A percentile compares a stretch with the other conserved stretches of the same genome.
Conservation (phyloP, 2,888 invertebrate genomes). For the Selenia dentaria region DNA sequence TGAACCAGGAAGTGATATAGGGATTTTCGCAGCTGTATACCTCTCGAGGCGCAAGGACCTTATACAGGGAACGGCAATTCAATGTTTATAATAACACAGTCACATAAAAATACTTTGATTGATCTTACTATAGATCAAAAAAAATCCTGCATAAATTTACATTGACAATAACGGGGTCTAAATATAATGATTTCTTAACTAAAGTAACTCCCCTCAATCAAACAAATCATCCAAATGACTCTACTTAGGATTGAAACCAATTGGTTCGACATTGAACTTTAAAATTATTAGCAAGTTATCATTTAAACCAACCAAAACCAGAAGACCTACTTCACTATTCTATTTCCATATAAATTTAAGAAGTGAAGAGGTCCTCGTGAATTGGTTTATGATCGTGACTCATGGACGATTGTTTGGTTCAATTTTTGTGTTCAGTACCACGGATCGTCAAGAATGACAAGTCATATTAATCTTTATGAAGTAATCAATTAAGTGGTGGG, state of each 20-base stretch:
- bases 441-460: constrained; percentile 71
- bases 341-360: constrained; percentile 19
- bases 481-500: constrained; percentile 80
- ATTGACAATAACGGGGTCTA: too few species aligned
- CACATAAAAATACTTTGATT: too few species aligned
- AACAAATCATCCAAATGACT: constrained; percentile 23
- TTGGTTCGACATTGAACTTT: constrained; percentile 61
- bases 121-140: too few species aligned
- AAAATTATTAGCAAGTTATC: constrained; percentile 53
- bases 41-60: too few species aligned
- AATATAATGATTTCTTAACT: background rate
- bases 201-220: constrained; percentile 33
- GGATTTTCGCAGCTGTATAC: too few species aligned
- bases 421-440: constrained; percentile 59
- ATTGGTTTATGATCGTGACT: constrained; percentile 56
- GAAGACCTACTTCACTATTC: constrained; percentile 33
- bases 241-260: constrained; percentile 49
- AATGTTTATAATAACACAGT: too few species aligned
- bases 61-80: too few species aligned
- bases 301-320: constrained; percentile 37
- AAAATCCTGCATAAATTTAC: too few species aligned
- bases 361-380: constrained; percentile 38
- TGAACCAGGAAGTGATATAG: too few species aligned
- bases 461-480: constrained; percentile 78
- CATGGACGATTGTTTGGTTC: constrained; percentile 59